phyloP scores from a whole-genome alignment of 2,888 invertebrate species.

The Orthosia gracilis region DNA sequence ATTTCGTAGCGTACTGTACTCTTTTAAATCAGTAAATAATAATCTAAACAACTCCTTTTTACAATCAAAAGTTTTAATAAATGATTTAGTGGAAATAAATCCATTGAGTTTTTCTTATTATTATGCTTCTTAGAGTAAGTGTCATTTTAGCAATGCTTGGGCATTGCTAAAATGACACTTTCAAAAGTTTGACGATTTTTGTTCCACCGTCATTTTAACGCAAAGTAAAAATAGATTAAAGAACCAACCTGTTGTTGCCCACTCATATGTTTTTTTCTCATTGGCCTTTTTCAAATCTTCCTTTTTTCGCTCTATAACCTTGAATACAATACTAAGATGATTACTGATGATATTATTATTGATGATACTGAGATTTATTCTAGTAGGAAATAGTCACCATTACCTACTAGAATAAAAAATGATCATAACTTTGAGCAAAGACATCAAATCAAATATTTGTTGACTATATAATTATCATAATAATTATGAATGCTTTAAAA shows the following conservation, averaged over 20 bases:
- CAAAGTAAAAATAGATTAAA: background rate
- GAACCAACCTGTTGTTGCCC: slow-evolving; percentile 29
- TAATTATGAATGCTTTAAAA: too few species aligned
- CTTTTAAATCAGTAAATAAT: too few species aligned
- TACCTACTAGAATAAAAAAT: too few species aligned
- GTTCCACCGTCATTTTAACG: too few species aligned
- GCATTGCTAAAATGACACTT: background rate
- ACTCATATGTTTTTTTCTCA: background rate
- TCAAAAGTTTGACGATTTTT: too few species aligned
- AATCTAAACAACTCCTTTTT: too few species aligned
- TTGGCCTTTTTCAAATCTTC: slow-evolving; percentile 37
- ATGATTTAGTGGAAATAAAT: background rate
- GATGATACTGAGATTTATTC: too few species aligned
- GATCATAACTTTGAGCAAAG: background rate
- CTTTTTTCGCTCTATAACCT: slow-evolving; percentile 55
- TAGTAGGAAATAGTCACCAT: background rate
- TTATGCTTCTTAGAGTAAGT: background rate
- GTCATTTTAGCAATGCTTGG: too few species aligned
- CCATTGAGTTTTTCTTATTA: background rate
- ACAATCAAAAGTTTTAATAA: background rate
- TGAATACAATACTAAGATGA: slow-evolving; percentile 19
- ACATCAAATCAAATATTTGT: background rate
- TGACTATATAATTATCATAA: background rate
- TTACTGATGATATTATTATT: too few species aligned
- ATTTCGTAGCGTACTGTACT: too few species aligned